Evolutionary conservation across 2,888 invertebrate genomes (phyloP).

Genomic region (Drosophila austrosaltans): DNA sequence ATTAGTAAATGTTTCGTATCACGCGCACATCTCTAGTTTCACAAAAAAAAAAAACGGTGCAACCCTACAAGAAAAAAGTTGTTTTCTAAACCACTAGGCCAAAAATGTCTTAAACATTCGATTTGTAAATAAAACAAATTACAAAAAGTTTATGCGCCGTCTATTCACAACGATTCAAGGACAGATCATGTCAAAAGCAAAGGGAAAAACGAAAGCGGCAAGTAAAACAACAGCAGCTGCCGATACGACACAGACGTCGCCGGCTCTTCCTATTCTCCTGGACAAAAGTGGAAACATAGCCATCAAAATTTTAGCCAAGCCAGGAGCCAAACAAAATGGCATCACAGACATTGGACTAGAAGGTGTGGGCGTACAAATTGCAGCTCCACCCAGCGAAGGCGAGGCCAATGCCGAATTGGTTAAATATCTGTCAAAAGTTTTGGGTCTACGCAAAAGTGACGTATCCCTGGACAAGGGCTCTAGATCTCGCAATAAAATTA

Average conservation of each 20-base stretch:
- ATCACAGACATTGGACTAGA: conserved; percentile 87
- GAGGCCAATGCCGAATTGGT: conserved; percentile 91
- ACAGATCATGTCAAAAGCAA: conserved; percentile 74
- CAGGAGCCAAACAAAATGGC: conserved; percentile 89
- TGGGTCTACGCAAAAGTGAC: conserved; percentile 89
- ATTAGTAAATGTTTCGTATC: neutral
- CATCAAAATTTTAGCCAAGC: conserved; percentile 89
- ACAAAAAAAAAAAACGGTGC: no score
- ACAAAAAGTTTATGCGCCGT: conserved; percentile 55
- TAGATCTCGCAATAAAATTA: conserved; percentile 85
- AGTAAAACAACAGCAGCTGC: conserved; percentile 22
- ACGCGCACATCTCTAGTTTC: neutral
- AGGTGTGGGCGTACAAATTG: conserved; percentile 89
- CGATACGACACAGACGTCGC: neutral
- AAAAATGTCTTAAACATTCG: conserved; percentile 23
- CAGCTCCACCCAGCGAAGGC: conserved; percentile 92
- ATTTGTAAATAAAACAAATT: conserved; percentile 8
- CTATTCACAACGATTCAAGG: conserved; percentile 38
- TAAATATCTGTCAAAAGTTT: conserved; percentile 88
- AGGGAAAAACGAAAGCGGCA: conserved; percentile 60
- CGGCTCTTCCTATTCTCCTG: conserved; percentile 79
- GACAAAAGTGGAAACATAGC: conserved; percentile 86
- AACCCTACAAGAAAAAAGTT: neutral
- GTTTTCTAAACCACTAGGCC: neutral
- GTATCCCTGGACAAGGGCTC: conserved; percentile 87